These are phyloP conservation scores for Phymastichus coffea DNA, from an alignment of 1,140 invertebrate species.

Conservation along the genomic window DNA sequence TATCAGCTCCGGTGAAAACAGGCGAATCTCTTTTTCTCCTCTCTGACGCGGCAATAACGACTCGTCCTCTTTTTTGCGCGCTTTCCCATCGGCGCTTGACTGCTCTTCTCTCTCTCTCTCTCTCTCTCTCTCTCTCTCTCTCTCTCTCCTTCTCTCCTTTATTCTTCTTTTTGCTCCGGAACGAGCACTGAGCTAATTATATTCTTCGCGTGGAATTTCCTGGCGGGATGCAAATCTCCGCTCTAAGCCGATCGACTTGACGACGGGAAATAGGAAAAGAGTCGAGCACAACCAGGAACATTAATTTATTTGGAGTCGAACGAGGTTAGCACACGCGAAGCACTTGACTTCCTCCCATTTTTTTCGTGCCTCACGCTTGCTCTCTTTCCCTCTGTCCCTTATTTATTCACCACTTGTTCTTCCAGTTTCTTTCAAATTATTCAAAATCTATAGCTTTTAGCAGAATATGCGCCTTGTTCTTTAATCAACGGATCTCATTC, in stretches of 20 bases:
- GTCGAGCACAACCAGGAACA: neutral
- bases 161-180: too few species aligned
- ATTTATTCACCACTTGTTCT: too few species aligned
- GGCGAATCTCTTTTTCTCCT: too few species aligned
- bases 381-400: neutral
- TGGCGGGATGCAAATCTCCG: slow-evolving; percentile 12
- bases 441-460: too few species aligned
- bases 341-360: slow-evolving; percentile 21
- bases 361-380: slow-evolving; percentile 17
- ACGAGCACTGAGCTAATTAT: slow-evolving; percentile 14
- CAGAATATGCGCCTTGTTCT: too few species aligned
- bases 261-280: slow-evolving; percentile 4
- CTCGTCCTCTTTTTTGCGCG: too few species aligned
- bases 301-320: slow-evolving; percentile 23
- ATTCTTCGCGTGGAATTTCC: slow-evolving; percentile 6
- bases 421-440: too few species aligned
- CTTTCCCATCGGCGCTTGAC: neutral
- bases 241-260: neutral
- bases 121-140: neutral
- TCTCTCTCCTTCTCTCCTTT: neutral
- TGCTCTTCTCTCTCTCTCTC: neutral
- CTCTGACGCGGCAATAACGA: too few species aligned
- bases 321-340: slow-evolving; percentile 4
- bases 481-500: too few species aligned
- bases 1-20: too few species aligned